phyloP scores from a whole-genome alignment of 2,113 vertebrate species.

The Coryphaenoides rupestris region DNA sequence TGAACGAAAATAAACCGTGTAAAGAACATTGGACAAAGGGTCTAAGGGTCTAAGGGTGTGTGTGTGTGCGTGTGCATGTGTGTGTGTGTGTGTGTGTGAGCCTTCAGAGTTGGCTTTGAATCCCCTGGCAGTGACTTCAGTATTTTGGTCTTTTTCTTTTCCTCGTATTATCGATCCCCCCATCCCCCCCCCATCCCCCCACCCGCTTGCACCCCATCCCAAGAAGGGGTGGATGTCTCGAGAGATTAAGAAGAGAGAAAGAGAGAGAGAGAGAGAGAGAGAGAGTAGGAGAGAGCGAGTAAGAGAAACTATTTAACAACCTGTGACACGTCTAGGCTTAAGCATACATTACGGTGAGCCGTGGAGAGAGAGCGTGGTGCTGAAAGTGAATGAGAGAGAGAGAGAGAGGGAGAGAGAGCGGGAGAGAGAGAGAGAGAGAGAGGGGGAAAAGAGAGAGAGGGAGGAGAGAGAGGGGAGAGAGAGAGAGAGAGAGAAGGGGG shows the following conservation, averaged over 20 bases:
- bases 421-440: constrained; percentile 6
- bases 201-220: no score
- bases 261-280: constrained; percentile 27
- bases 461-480: not conserved
- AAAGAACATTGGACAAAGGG: no score
- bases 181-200: not conserved
- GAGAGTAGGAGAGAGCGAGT: constrained; percentile 40
- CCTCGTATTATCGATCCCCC: not conserved
- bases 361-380: constrained; percentile 28
- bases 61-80: not conserved
- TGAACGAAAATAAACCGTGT: no score
- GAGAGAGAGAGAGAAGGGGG: constrained; percentile 22
- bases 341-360: constrained; percentile 41
- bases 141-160: not conserved
- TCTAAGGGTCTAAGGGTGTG: not conserved
- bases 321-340: constrained; percentile 44
- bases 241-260: not conserved
- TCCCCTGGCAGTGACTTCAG: no score
- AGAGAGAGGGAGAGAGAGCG: constrained; percentile 14
- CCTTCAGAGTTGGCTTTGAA: not conserved
- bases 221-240: not conserved
- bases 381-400: constrained; percentile 20
- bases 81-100: not conserved
- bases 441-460: not conserved
- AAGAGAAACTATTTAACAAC: constrained; percentile 39